Evolutionary conservation across 2,797 vertebrate species (phyloP), one percentile per base, ranked within the genome.

Genomic region (Staurois parvus): DNA sequence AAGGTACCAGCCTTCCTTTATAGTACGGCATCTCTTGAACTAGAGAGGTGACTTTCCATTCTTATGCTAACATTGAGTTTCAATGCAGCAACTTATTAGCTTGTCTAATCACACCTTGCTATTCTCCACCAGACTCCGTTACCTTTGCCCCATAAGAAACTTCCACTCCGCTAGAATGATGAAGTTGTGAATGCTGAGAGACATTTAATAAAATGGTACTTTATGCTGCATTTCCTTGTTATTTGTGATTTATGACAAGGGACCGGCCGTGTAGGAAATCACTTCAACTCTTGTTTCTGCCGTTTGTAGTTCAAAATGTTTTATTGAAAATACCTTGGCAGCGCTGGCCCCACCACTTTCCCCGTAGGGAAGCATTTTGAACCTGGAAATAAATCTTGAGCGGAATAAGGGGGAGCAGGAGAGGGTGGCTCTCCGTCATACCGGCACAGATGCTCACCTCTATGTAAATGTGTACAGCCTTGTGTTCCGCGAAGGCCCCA

Each of bases 241-340:
- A 80, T 75, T 91, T 90, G 40, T 89, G 84, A 91, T 89, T 93
- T 88, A 89, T 89, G 88, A 82, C 67, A 84, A 89, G 79, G 87
- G 32, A 32, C 56, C 84, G 45, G 11, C 0, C 17, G 40, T 90
- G 45, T 45, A 88, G 85, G 87, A 89, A 87, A 83, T 88, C 79
- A 83, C 88, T 87, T 88, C 70, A 73, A 77, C 77, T 88, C 84
- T 87, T 87, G 8, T 81, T 88, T 72, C 68, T 83, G 89, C 26
- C 15, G 32, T 83, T 83, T 88, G 30, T 80, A 40, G 80, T 89
- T 89, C 29, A 62, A 87, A 89, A 85, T 86, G 78, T 72, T 88
- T 87, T 89, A 87, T 76, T 87, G 84, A 88, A 89, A 91, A 3
- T 88, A 77, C 62, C 66, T 91, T 81, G 69, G 42, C 37, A 88